These are phyloP conservation scores for Hipposideros armiger DNA, from an alignment of 2,113 vertebrate species.

Conservation along the genomic window DNA sequence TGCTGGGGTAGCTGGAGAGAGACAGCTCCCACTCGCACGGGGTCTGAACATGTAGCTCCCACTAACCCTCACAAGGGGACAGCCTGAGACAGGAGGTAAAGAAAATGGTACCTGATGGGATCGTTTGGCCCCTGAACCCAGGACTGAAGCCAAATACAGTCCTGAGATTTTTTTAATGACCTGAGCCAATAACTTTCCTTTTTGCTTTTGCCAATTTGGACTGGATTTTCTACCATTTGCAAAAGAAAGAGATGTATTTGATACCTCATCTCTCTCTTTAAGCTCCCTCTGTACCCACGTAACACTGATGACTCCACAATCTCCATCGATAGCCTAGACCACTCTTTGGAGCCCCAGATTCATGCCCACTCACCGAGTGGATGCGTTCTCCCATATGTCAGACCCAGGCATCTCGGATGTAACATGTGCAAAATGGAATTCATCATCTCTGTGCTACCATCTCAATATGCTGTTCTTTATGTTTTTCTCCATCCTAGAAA, in stretches of 20 bases:
- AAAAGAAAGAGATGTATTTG: background rate
- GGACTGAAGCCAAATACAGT: background rate
- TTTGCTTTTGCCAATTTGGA: background rate
- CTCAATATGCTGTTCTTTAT: background rate
- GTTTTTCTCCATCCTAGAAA: background rate
- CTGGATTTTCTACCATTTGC: background rate
- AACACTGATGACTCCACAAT: background rate
- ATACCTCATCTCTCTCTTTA: background rate
- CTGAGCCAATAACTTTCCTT: background rate
- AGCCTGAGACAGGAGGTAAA: background rate
- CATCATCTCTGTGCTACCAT: background rate
- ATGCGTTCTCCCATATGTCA: background rate
- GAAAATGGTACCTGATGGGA: background rate
- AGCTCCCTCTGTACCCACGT: background rate
- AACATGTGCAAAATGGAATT: background rate
- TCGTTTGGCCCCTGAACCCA: background rate
- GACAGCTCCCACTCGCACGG: accelerated
- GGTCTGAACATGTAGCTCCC: background rate
- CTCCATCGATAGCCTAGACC: background rate
- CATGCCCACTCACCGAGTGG: background rate
- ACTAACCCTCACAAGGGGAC: accelerated
- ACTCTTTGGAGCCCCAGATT: background rate
- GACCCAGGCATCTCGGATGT: background rate
- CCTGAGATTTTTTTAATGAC: background rate
- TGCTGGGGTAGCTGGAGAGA: background rate